A percentile compares a stretch with the other conserved stretches of the same genome.
Conservation (phyloP, 2,888 invertebrate genomes). For the Lissonota sp. region DNA sequence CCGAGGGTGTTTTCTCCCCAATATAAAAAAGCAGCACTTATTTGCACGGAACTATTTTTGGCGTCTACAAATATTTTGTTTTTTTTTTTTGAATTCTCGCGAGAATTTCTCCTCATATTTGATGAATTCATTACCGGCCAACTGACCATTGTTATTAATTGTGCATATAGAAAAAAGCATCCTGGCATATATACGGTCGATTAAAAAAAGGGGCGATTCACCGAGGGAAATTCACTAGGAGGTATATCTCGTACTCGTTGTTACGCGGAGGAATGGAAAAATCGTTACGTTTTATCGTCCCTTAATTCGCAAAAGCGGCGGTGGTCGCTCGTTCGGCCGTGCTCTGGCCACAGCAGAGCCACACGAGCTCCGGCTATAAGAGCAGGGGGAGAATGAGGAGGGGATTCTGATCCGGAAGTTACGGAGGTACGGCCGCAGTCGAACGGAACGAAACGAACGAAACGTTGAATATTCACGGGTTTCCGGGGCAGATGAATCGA, state of each 20-base stretch:
- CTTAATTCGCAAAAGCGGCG: conserved; percentile 58
- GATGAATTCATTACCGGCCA: too few species aligned
- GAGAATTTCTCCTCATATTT: too few species aligned
- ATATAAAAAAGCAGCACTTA: too few species aligned
- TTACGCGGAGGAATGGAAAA: conserved; percentile 31
- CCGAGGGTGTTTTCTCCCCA: too few species aligned
- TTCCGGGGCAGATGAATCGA: conserved; percentile 71
- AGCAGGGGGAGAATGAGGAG: not conserved
- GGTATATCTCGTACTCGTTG: conserved; percentile 39
- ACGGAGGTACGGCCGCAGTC: conserved; percentile 52
- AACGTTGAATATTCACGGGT: conserved; percentile 76
- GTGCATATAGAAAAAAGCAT: too few species aligned
- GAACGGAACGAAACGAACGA: conserved; percentile 60
- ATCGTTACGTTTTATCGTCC: conserved; percentile 62
- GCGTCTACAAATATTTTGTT: too few species aligned
- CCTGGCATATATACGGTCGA: not conserved
- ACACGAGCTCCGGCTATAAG: not conserved
- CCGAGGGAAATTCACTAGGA: conserved; percentile 9
- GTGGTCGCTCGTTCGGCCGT: conserved; percentile 21
- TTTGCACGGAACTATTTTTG: too few species aligned
- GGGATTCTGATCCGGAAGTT: conserved; percentile 52
- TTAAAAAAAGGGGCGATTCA: conserved; percentile 35
- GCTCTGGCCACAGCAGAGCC: conserved; percentile 11
- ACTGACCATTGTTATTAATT: too few species aligned
- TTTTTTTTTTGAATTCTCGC: too few species aligned